phyloP scores from a whole-genome alignment of 1,140 invertebrate species.

The Lycorma delicatula region DNA sequence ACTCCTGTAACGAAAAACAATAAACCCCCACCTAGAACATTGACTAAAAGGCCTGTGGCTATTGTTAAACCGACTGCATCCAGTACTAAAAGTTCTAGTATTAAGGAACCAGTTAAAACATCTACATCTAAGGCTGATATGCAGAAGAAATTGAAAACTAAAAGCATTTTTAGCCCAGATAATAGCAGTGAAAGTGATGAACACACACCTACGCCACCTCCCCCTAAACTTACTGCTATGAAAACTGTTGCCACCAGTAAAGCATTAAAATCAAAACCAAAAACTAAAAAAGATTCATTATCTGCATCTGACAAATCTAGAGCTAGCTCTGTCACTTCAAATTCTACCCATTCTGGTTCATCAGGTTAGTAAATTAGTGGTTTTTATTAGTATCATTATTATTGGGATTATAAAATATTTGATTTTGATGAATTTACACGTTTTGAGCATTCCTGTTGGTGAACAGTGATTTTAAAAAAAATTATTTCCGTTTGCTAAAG shows the following conservation, averaged over 20 bases:
- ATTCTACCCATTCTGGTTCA: slow-evolving; percentile 33
- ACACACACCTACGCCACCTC: slow-evolving; percentile 29
- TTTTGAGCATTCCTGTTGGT: neutral
- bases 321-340: slow-evolving; percentile 39
- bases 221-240: slow-evolving; percentile 38
- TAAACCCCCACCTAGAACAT: slow-evolving; percentile 22
- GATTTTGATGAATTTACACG: neutral
- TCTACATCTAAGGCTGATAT: slow-evolving; percentile 36
- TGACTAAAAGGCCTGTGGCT: slow-evolving; percentile 14
- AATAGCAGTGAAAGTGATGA: slow-evolving; percentile 67
- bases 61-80: slow-evolving; percentile 14
- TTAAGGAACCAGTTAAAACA: slow-evolving; percentile 20
- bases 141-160: slow-evolving; percentile 53
- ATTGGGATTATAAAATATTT: no score
- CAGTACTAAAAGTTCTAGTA: slow-evolving; percentile 5
- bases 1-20: slow-evolving; percentile 29
- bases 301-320: slow-evolving; percentile 36
- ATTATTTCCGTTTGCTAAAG: no score
- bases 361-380: no score
- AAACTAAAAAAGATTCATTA: slow-evolving; percentile 29
- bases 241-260: slow-evolving; percentile 36
- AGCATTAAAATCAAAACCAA: slow-evolving; percentile 27
- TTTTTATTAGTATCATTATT: no score
- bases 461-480: no score
- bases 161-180: slow-evolving; percentile 74